Conservation (phyloP, 2,113 vertebrate species). For the Daubentonia madagascariensis region DNA sequence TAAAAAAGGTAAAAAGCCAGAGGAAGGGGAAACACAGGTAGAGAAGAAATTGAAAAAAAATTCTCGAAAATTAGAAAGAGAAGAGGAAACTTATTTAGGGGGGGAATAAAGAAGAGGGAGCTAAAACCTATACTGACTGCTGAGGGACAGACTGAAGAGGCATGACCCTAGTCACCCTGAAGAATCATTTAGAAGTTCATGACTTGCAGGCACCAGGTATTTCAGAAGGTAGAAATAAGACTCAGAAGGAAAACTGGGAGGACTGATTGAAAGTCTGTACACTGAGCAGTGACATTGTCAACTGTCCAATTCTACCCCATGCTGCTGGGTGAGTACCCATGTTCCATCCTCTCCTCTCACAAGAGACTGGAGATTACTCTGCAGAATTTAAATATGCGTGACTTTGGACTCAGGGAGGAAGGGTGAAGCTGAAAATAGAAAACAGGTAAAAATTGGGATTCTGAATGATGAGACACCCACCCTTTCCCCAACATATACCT, state of each 20-base stretch:
- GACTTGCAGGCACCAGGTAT: neutral
- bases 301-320: neutral
- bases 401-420: neutral
- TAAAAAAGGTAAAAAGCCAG: neutral
- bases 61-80: neutral
- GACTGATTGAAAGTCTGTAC: neutral
- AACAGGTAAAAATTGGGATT: neutral
- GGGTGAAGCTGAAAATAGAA: neutral
- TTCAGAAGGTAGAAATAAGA: neutral
- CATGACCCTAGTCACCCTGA: neutral
- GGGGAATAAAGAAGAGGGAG: neutral
- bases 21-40: neutral
- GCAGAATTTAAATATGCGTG: neutral
- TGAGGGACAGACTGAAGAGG: neutral
- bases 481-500: neutral
- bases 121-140: neutral
- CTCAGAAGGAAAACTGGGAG: neutral
- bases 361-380: neutral
- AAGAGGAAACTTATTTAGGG: neutral
- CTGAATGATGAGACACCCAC: neutral
- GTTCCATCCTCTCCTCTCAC: neutral
- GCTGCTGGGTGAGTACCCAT: neutral
- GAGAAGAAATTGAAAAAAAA: neutral
- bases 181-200: neutral
- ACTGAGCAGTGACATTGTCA: neutral